Evolutionary conservation across 2,113 vertebrate genomes (phyloP), one percentile per base, ranked within the genome.

Genomic region (Speoplatyrhinus poulsoni): DNA sequence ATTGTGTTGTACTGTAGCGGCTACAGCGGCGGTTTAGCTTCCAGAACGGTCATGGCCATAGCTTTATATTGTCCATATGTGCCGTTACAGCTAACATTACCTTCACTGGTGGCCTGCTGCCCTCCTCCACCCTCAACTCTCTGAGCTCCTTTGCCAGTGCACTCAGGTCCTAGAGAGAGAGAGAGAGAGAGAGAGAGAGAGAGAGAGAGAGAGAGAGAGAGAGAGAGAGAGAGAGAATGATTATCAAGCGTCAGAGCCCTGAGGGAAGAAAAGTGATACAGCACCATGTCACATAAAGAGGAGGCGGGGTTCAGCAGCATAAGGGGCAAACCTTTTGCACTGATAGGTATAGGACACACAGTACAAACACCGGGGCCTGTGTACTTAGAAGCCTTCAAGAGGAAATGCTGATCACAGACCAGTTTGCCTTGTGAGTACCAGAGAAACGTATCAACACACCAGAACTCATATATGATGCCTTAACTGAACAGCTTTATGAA

Each of bases 121-220:
- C 94, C 75, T 99, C 97, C 67, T 99, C 97, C 0, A 96, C 96
- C 64, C 97, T 94, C 74, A 99, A 85, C 84, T 99, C 97, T 82
- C 96, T 87, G 72, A 98, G 81, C 84, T 99, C 97, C 90, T 98
- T 99, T 48, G 96, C 97, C 87, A 99, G 88, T 2, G 96, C 96
- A 68, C 95, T 98, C 86, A 98, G 93, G 75, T 99, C 97, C 97
- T 99, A 74, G 1, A 62, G 66, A 62, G 48, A 70, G 19, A 60
- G 10, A 32, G 60, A 33, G 50, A 62, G 17, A 16, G 33, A 11
- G 52, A 55, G 4, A 62, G 15, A 73, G 62, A 57, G 26, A 65
- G 52, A 56, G 50, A 48, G 13, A 55, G 16, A 49, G 54, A 33
- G 41, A 19, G 41, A 76, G 17, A 82, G 26, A 70, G 33, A 60